A percentile compares a stretch with the other conserved stretches of the same genome.
These are phyloP conservation scores for Theretra japonica DNA, from an alignment of 2,888 invertebrate species.

Conservation along the genomic window DNA sequence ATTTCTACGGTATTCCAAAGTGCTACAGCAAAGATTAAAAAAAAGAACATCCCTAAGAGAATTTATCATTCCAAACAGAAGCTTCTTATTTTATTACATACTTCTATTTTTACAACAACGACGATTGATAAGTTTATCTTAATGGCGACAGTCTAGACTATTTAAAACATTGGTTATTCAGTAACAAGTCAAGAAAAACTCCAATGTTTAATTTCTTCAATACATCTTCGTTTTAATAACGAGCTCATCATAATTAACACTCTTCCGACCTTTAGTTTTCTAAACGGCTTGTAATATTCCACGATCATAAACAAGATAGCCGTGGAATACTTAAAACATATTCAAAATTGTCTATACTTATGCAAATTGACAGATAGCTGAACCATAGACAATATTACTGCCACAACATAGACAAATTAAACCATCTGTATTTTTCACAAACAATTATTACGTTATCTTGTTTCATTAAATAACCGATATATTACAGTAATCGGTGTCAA, in stretches of 20 bases:
- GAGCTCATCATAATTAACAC: not conserved
- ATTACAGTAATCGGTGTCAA: slow-evolving; percentile 4
- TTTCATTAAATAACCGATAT: not conserved
- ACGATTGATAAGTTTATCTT: too few relatives aligned
- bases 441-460: not conserved
- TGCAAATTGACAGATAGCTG: not conserved
- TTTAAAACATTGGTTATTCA: not conserved
- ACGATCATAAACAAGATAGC: not conserved
- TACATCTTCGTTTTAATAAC: not conserved
- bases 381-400: not conserved
- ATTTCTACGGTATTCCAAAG: too few relatives aligned
- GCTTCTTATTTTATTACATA: too few relatives aligned
- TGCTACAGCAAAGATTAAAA: too few relatives aligned
- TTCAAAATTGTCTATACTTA: not conserved
- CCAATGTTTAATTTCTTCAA: not conserved
- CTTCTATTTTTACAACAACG: too few relatives aligned
- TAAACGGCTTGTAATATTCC: not conserved
- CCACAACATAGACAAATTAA: not conserved
- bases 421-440: not conserved
- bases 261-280: not conserved
- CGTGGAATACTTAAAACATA: not conserved
- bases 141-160: not conserved
- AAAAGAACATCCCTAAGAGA: too few relatives aligned
- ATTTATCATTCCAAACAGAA: too few relatives aligned
- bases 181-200: not conserved